Base-by-base conservation (phyloP, 2,888 invertebrate species). In the Lepas anatifera region DNA sequence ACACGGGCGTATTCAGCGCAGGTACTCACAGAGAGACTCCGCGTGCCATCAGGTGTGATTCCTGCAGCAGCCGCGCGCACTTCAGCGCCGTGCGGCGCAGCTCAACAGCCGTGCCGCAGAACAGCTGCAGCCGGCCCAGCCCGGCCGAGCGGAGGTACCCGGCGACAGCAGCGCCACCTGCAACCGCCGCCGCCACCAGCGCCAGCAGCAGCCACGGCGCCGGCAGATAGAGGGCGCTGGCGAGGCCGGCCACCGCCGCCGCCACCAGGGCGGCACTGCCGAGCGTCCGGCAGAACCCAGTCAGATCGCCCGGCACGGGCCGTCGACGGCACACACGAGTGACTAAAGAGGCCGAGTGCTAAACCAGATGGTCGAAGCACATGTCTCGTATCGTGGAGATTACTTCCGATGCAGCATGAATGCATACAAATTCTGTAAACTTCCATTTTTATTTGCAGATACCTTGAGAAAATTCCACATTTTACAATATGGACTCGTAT, bases 111-210 rank as follows among this genome's bases (percentile, higher is more conserved):
- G 18, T 18, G 1, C 58, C 25, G 58, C 58, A 58, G 58, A 58
- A 58, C 16, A 18, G 32, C 32, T 3, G 18, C 58, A 58, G 32
- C 6, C 58, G 18, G 58, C 58, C 32, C 18, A 18, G 58, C 32
- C 58, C 58, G 58, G 29, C 58, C 8, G 58, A 29, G 13, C 18
- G 32, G 25, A 29, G 58, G 18, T 32, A 7, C 4, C 27, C 18
- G 18, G 58, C 58, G 58, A 58, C 32, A 16, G 32, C 32, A 32
- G 58, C 58, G 58, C 58, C 58, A 58, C 58, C 58, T 58, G 32
- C 58, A 22, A 29, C 29, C 4, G 8, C 6, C 58, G 32, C 18
- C 4, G 32, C 18, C 58, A 32, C 58, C 58, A 25, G 32, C 3
- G 6, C 18, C 58, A 58, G 58, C 18, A 18, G 32, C 6, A 58